A percentile compares a stretch with the other conserved stretches of the same genome.
phyloP scores from a whole-genome alignment of 2,888 invertebrate genomes.

The Iphiclides podalirius region DNA sequence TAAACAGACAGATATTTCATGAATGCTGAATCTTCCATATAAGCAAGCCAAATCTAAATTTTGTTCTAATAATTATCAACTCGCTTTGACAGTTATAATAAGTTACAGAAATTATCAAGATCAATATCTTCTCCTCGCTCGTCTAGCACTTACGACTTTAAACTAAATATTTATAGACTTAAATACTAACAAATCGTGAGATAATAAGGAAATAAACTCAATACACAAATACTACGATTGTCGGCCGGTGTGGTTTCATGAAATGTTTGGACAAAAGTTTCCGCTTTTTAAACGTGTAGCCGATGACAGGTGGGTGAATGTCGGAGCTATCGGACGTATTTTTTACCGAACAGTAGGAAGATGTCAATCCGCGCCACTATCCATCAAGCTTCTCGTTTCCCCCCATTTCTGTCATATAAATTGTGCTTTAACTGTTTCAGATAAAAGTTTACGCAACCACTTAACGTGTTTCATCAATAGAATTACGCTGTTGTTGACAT shows the following conservation, averaged over 20 bases:
- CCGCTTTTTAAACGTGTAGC: constrained; percentile 24
- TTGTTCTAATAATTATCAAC: no score
- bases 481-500: no score
- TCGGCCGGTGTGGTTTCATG: constrained; percentile 17
- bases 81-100: no score
- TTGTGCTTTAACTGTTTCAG: constrained; percentile 47
- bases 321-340: constrained; percentile 46
- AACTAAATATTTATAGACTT: no score
- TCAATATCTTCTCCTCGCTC: no score
- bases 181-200: no score
- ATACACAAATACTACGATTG: constrained; percentile 9
- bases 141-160: no score
- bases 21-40: background rate
- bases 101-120: no score
- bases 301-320: constrained; percentile 39
- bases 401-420: constrained; percentile 55
- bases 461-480: background rate
- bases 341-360: constrained; percentile 69
- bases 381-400: constrained; percentile 69
- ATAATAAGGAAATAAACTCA: background rate
- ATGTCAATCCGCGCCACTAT: constrained; percentile 69
- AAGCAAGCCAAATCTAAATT: no score
- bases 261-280: constrained; percentile 24
- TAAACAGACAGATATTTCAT: background rate
- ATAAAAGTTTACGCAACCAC: constrained; percentile 7